Base-by-base conservation (phyloP, 2,113 vertebrate species). In the Pollachius pollachius region DNA sequence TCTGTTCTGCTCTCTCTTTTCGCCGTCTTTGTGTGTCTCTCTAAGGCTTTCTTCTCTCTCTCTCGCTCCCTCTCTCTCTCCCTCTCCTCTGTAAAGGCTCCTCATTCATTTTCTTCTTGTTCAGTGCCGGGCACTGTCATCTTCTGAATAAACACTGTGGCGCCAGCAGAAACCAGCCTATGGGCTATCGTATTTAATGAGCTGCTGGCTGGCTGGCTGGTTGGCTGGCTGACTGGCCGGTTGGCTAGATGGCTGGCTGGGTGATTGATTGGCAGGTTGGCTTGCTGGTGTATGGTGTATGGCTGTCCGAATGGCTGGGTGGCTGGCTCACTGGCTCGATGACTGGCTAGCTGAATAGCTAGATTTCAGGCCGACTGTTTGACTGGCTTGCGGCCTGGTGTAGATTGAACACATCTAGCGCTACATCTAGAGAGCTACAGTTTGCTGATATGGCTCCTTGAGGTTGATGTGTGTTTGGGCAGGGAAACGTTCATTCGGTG, bases 11-110 rank as follows among this genome's bases (percentile, higher is more conserved):
- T 48, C 41, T 37, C 73, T 65, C 52, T 34, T 34, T 34, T 34
- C 4, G 30, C 30, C 6, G 30, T 34, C 30, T 34, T 34, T 34
- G 30, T 34, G 65, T 63, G 19, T 23, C 63, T 9, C 19, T 69
- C 54, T 60, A 72, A 71, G 62, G 69, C 62, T 30, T 23, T 52
- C 25, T 52, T 56, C 37, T 57, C 16, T 13, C 54, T 57, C 18
- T 63, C n/a, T 12, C 23, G 8, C 17, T 13, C 23, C 41, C 37
- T 37, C 62, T 1, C 54, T 57, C 41, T 52, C 63, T 68, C 60
- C 52, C 71, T 61, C 69, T 15, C 27, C 64, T 78, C 70, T 72
- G 69, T 62, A 16, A 70, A 72, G 57, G 67, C 62, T 34, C 30
- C 52, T 54, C 52, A 54, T 54, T 54, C 52, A 54, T 54, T 54